A percentile compares a stretch with the other conserved stretches of the same genome.
Evolutionary conservation across 2,888 invertebrate species (phyloP).

Genomic region (Macropis europaea): DNA sequence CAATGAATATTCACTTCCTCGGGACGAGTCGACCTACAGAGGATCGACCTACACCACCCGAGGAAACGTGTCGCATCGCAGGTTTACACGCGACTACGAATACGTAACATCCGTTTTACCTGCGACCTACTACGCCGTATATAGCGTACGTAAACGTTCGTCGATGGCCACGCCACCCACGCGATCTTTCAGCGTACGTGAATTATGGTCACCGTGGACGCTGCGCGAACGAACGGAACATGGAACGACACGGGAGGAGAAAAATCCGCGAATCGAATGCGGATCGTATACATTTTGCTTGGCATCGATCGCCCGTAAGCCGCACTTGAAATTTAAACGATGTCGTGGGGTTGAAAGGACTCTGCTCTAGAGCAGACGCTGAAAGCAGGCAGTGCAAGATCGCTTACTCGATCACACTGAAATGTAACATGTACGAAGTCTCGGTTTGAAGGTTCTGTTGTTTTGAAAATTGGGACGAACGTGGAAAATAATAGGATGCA

Average conservation of each 20-base stretch:
- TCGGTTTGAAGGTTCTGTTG: too few relatives aligned
- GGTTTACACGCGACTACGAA: conserved; percentile 45
- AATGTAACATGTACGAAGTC: too few relatives aligned
- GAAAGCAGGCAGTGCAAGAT: too few relatives aligned
- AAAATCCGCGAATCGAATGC: conserved; percentile 21
- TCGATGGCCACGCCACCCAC: conserved; percentile 49
- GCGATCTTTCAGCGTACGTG: conserved; percentile 24
- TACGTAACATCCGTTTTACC: conserved; percentile 60
- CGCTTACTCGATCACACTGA: too few relatives aligned
- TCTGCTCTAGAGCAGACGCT: too few relatives aligned
- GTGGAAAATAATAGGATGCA: too few relatives aligned
- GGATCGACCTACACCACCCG: conserved; percentile 51
- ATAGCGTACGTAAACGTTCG: conserved; percentile 40
- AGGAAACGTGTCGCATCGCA: conserved; percentile 43
- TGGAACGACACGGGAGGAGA: neutral
- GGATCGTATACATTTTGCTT: conserved; percentile 16
- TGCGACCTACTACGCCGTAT: conserved; percentile 51
- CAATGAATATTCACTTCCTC: conserved; percentile 51
- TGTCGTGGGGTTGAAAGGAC: too few relatives aligned
- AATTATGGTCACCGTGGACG: conserved; percentile 32
- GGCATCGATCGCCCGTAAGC: too few relatives aligned
- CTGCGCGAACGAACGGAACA: neutral
- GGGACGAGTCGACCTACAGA: conserved; percentile 53
- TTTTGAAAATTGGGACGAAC: too few relatives aligned
- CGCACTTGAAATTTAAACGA: too few relatives aligned